A percentile compares a stretch with the other conserved stretches of the same genome.
Conservation (phyloP, 2,888 invertebrate species). For the Pseudoips prasinana region DNA sequence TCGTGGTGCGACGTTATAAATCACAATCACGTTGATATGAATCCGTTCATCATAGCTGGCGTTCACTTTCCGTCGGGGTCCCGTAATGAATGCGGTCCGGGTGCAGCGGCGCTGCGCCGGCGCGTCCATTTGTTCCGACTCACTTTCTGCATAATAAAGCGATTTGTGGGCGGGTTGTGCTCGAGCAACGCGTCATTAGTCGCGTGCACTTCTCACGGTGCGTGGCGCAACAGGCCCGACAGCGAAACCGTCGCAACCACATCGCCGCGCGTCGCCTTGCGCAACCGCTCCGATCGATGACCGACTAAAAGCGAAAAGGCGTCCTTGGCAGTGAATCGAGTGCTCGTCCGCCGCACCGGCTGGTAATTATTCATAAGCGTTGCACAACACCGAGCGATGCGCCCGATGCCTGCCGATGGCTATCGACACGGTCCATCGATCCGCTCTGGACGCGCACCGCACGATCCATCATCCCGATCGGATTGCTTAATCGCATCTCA, state of each 20-base stretch:
- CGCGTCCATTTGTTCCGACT: slow-evolving; percentile 49
- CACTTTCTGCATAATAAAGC: slow-evolving; percentile 62
- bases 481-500: slow-evolving; percentile 41
- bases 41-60: slow-evolving; percentile 33
- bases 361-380: slow-evolving; percentile 60
- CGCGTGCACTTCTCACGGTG: slow-evolving; percentile 39
- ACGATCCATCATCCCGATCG: slow-evolving; percentile 39
- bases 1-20: slow-evolving; percentile 37
- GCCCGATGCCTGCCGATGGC: slow-evolving; percentile 41
- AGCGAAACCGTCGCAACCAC: slow-evolving; percentile 35
- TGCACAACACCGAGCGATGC: slow-evolving; percentile 42
- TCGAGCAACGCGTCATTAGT: slow-evolving; percentile 51
- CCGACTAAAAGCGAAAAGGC: slow-evolving; percentile 64
- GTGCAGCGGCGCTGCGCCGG: slow-evolving; percentile 26
- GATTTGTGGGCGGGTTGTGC: slow-evolving; percentile 50
- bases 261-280: slow-evolving; percentile 33
- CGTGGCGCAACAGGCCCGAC: slow-evolving; percentile 43
- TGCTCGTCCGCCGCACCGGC: slow-evolving; percentile 49
- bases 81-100: slow-evolving; percentile 36
- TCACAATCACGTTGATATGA: slow-evolving; percentile 52
- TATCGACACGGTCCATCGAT: slow-evolving; percentile 49
- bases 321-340: slow-evolving; percentile 68
- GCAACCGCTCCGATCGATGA: slow-evolving; percentile 50
- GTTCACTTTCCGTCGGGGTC: slow-evolving; percentile 47
- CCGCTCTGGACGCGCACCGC: slow-evolving; percentile 28